Evolutionary conservation across 2,113 vertebrate genomes (phyloP).

Genomic region (Lethenteron reissneri): DNA sequence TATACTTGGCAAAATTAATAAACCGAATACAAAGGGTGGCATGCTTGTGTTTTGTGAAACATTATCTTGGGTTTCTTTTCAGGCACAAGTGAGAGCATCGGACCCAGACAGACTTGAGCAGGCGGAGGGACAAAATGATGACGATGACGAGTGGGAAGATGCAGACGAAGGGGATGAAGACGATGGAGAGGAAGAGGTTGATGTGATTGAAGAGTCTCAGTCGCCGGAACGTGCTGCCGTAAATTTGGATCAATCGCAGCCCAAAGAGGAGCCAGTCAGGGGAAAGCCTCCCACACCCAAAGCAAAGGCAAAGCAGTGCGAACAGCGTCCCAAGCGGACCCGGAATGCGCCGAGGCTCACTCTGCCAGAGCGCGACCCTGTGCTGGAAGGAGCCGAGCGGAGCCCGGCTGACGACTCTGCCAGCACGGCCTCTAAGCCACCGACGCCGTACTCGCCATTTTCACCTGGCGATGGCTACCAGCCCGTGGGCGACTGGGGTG

Average conservation of each 20-base stretch:
- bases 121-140: neutral
- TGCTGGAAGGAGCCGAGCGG: slow-evolving; percentile 2
- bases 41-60: neutral
- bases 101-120: neutral
- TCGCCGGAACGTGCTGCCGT: too few species aligned
- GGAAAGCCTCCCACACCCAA: too few species aligned
- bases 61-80: slow-evolving; percentile 8
- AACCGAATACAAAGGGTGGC: too few species aligned
- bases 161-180: slow-evolving; percentile 26
- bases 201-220: slow-evolving; percentile 9
- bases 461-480: slow-evolving; percentile 25
- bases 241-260: too few species aligned
- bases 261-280: too few species aligned
- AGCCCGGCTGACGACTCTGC: neutral
- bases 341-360: neutral
- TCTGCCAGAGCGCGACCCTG: neutral
- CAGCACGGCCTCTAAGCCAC: neutral
- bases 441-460: slow-evolving; percentile 29
- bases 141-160: slow-evolving; percentile 14
- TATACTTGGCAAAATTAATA: too few species aligned
- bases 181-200: slow-evolving; percentile 17
- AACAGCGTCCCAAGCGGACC: slow-evolving; percentile 18
- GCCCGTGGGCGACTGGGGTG: slow-evolving; percentile 53
- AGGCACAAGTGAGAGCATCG: slow-evolving; percentile 13
- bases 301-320: too few species aligned